Base-by-base conservation (phyloP, 2,113 vertebrate genomes). In the Zeus faber region DNA sequence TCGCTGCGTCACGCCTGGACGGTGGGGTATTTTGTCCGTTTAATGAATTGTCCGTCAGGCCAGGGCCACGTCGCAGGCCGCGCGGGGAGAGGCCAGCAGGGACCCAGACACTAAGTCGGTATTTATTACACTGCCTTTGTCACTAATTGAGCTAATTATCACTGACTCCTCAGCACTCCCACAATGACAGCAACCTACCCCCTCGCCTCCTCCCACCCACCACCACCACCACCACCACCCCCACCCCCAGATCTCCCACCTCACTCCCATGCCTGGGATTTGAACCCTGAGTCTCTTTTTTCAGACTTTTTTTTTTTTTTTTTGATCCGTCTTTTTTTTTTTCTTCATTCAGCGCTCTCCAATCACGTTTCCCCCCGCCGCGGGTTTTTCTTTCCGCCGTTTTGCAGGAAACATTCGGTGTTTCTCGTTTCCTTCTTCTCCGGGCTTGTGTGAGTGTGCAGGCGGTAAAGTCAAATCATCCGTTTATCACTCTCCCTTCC, bases 81-180 rank as follows among this genome's bases (percentile, higher is more conserved):
- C 87, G 93, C 93, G 91, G 91, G 85, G 94, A 93, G 91, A 91
- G 92, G 92, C 91, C 95, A 95, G 94, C 94, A 92, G 95, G 95
- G 93, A 92, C 93, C 95, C 92, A 98, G 95, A 97, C 94, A 92
- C 95, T 98, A 98, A 98, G 96, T 96, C 95, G 91, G 93, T 95
- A 97, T 98, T 98, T 98, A 98, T 98, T 98, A 98, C 96, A 96
- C 92, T 95, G 91, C 95, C 94, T 96, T 98, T 98, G 96, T 98
- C 93, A 97, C 96, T 98, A 98, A 98, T 98, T 98, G 96, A 98
- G 95, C 95, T 98, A 98, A 98, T 98, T 98, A 97, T 96, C 95
- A 96, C 92, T 96, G 96, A 96, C 95, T 98, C 95, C 92, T 92
- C 81, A 91, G 89, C 93, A 89, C 91, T 92, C 91, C 91, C 92